Evolutionary conservation across 2,888 invertebrate genomes (phyloP).

Genomic region (Epinotia brunnichana): DNA sequence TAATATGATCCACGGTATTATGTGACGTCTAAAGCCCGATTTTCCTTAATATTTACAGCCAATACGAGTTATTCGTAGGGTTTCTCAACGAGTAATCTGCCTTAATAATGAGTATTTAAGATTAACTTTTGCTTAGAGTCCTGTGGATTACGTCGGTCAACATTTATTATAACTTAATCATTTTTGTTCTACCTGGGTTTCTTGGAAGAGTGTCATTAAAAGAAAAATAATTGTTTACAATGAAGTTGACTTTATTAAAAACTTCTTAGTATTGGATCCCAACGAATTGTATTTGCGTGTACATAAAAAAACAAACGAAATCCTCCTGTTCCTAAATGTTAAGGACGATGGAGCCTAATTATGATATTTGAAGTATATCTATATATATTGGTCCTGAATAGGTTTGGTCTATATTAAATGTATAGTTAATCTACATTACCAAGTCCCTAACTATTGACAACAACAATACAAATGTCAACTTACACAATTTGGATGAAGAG

Average conservation of each 20-base stretch:
- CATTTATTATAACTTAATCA: neutral
- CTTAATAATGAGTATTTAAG: slow-evolving; percentile 7
- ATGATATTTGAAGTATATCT: no score
- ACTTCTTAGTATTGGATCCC: neutral
- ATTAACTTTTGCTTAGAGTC: neutral
- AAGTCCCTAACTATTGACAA: no score
- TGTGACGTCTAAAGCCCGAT: slow-evolving; percentile 16
- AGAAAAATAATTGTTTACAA: no score
- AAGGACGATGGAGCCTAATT: no score
- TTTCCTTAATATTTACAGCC: slow-evolving; percentile 36
- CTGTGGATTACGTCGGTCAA: neutral
- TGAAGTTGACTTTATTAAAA: neutral
- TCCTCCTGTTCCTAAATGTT: no score
- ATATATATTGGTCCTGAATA: no score
- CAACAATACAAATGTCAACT: no score
- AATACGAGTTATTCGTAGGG: slow-evolving; percentile 18
- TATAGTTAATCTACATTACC: no score
- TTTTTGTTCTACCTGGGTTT: neutral
- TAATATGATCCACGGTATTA: slow-evolving; percentile 24
- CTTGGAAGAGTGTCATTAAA: neutral
- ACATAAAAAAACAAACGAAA: no score
- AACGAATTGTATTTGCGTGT: no score
- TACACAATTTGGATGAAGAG: no score
- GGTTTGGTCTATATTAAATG: no score
- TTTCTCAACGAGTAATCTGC: slow-evolving; percentile 5